These are phyloP conservation scores for Lagodon rhomboides DNA, from an alignment of 2,797 vertebrate genomes.

Conservation along the genomic window DNA sequence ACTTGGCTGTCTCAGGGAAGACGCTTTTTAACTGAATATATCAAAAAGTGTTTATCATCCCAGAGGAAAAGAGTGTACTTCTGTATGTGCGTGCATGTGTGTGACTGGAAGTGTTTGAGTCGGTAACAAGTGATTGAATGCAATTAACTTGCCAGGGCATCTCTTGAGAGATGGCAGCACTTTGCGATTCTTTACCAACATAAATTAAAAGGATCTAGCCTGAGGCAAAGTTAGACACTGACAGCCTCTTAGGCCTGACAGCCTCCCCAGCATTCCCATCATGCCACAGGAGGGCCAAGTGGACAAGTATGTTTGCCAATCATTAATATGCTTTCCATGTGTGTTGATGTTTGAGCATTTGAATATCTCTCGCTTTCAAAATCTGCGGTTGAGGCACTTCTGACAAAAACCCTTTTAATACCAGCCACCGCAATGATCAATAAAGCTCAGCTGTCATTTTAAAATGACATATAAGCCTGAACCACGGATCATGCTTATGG, in stretches of 20 bases:
- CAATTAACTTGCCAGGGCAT: constrained; percentile 82
- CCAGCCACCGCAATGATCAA: constrained; percentile 17
- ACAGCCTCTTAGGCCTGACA: constrained; percentile 72
- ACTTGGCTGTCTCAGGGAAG: constrained; percentile 60
- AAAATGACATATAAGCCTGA: constrained; percentile 28
- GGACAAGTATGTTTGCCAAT: constrained; percentile 69
- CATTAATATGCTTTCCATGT: constrained; percentile 55
- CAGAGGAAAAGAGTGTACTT: constrained; percentile 58
- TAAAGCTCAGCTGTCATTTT: constrained; percentile 26
- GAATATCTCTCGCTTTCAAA: constrained; percentile 17
- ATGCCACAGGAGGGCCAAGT: constrained; percentile 66
- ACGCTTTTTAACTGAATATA: constrained; percentile 74
- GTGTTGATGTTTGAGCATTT: constrained; percentile 34
- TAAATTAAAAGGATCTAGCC: constrained; percentile 79
- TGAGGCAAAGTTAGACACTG: constrained; percentile 75
- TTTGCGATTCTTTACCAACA: constrained; percentile 80
- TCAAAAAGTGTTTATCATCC: constrained; percentile 71
- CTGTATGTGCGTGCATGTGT: constrained; percentile 17
- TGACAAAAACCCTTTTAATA: constrained; percentile 19
- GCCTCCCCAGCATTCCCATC: constrained; percentile 67
- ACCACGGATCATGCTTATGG: background rate
- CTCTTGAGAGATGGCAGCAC: constrained; percentile 79
- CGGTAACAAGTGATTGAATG: constrained; percentile 82
- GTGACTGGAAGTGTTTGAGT: constrained; percentile 56
- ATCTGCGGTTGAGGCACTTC: background rate